Percentiles rank a stretch among this genome's conserved stretches.
These are phyloP conservation scores for Ephydatia muelleri DNA, from an alignment of 37 sponge, comb jelly and placozoan species.

Conservation along the genomic window DNA sequence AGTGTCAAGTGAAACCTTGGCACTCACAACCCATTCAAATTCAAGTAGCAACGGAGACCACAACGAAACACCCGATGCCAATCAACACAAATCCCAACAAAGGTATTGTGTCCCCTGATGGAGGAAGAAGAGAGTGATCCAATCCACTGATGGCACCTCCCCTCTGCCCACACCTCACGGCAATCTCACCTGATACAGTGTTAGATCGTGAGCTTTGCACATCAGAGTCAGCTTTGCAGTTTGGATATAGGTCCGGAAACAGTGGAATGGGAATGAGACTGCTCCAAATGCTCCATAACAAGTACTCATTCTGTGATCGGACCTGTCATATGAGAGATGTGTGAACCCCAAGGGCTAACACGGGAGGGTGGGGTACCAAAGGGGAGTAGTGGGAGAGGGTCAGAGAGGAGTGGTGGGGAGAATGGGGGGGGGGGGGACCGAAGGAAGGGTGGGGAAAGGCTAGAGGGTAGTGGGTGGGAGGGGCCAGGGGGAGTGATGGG, in stretches of 20 bases:
- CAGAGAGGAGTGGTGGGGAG: too few species aligned
- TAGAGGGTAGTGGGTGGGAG: too few species aligned
- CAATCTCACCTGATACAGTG: background rate
- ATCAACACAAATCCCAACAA: background rate
- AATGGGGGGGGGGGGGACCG: too few species aligned
- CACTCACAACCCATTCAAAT: too few species aligned
- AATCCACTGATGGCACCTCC: background rate
- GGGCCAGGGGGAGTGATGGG: too few species aligned
- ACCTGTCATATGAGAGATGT: background rate
- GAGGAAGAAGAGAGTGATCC: too few species aligned
- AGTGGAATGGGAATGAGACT: constrained; percentile 3
- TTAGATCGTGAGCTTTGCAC: background rate
- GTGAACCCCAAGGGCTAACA: background rate
- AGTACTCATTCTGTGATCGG: constrained; percentile 23
- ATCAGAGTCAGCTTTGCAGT: constrained; percentile 34
- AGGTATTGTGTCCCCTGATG: background rate
- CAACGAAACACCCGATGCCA: background rate
- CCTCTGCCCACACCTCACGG: too few species aligned
- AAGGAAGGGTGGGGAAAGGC: too few species aligned
- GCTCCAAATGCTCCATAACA: constrained; percentile 59
- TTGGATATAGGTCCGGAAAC: constrained; percentile 17
- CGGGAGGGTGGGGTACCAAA: too few species aligned
- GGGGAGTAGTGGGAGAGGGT: too few species aligned
- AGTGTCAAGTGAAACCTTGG: too few species aligned
- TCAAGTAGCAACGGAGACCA: background rate